Evolutionary conservation across 2,888 invertebrate genomes (phyloP).

Genomic region (Calliphora vomitoria): DNA sequence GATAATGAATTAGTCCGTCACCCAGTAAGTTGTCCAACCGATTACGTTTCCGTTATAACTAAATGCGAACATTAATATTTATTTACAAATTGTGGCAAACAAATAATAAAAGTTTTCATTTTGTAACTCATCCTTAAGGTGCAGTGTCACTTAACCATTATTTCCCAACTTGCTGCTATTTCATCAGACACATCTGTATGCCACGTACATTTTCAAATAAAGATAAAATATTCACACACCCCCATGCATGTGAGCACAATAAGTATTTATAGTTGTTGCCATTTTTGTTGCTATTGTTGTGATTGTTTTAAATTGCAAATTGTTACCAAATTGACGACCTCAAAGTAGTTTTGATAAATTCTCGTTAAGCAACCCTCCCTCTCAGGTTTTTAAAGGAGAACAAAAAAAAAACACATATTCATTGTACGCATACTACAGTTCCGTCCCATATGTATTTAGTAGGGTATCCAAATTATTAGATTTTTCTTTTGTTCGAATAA

Average conservation of each 20-base stretch:
- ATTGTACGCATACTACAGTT: conserved; percentile 16
- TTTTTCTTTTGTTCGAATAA: too few species aligned
- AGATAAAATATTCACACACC: conserved; percentile 67
- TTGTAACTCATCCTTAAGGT: too few species aligned
- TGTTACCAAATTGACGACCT: conserved; percentile 67
- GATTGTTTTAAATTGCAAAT: conserved; percentile 65
- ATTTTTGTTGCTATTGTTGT: neutral
- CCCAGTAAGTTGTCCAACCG: too few species aligned
- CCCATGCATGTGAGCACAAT: conserved; percentile 39
- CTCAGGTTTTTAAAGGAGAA: conserved; percentile 4
- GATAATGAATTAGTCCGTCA: too few species aligned
- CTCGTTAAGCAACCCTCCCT: conserved; percentile 20
- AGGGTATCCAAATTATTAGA: too few species aligned
- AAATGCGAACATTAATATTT: too few species aligned
- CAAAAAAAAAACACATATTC: conserved; percentile 20
- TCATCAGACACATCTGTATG: neutral
- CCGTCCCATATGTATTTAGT: neutral
- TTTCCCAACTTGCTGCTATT: too few species aligned
- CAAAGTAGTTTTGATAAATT: conserved; percentile 54
- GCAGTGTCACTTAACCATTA: too few species aligned
- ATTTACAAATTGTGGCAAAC: too few species aligned
- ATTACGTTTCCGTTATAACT: too few species aligned
- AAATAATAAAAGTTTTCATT: too few species aligned
- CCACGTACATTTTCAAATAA: neutral
- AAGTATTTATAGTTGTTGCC: conserved; percentile 12